Evolutionary conservation across 2,797 vertebrate genomes (phyloP).

Genomic region (Platalea minor): DNA sequence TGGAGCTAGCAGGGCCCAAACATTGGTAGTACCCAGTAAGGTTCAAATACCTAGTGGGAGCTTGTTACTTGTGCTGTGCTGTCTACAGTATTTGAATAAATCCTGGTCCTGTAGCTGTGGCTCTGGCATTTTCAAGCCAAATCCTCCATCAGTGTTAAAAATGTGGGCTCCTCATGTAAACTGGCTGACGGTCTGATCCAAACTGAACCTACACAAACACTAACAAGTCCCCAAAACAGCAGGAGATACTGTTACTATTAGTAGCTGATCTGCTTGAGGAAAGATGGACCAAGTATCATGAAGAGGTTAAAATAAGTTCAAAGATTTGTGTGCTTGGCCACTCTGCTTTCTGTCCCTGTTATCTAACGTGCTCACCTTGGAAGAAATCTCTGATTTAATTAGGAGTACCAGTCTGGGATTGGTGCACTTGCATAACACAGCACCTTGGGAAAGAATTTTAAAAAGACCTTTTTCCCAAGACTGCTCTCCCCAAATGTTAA

Average conservation of each 20-base stretch:
- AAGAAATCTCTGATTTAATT: constrained; percentile 33
- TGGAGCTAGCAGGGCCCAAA: not conserved
- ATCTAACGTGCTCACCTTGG: not conserved
- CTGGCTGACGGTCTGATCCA: not conserved
- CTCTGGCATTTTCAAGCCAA: not conserved
- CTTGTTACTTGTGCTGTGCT: not conserved
- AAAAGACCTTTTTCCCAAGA: not conserved
- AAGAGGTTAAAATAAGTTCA: constrained; percentile 23
- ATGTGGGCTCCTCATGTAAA: not conserved
- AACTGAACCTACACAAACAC: not conserved
- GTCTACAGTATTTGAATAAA: not conserved
- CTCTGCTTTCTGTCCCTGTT: not conserved
- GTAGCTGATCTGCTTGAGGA: not conserved
- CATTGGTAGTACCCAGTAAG: not conserved
- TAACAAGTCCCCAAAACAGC: not conserved
- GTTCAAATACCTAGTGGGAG: not conserved
- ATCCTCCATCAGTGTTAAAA: not conserved
- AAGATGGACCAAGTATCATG: not conserved
- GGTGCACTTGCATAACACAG: not conserved
- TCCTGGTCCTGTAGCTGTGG: not conserved
- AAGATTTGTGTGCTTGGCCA: not conserved
- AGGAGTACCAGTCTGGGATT: not conserved
- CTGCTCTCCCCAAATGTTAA: not conserved
- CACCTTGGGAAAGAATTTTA: constrained; percentile 2
- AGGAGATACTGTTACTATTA: not conserved